Evolutionary conservation across 2,113 vertebrate species (phyloP).

Genomic region (Tragelaphus strepsiceros): DNA sequence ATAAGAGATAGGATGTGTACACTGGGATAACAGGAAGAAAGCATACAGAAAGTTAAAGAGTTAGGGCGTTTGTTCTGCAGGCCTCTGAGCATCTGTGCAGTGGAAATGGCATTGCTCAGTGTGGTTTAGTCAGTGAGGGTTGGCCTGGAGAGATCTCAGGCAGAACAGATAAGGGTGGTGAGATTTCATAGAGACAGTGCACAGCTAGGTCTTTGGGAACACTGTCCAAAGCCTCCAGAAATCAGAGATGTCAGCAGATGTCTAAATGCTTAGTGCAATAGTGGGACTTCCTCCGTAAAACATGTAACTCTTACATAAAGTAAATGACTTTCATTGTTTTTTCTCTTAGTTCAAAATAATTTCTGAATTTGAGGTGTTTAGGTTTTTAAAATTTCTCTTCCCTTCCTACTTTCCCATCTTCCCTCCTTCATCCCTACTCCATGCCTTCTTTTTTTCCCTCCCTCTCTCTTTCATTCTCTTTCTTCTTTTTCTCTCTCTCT

Average conservation of each 20-base stretch:
- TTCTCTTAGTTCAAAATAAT: neutral
- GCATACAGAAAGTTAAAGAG: neutral
- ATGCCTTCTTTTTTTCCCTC: neutral
- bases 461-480: neutral
- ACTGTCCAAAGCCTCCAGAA: neutral
- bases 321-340: neutral
- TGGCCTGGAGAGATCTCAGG: neutral
- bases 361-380: neutral
- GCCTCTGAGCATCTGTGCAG: fast-evolving
- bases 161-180: neutral
- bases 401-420: neutral
- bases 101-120: neutral
- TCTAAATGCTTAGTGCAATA: neutral
- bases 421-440: neutral
- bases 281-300: neutral
- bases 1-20: neutral
- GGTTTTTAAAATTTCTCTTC: neutral
- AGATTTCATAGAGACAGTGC: neutral
- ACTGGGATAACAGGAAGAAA: neutral
- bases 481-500: neutral
- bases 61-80: neutral
- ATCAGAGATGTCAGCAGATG: neutral
- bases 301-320: neutral
- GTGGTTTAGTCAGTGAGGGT: neutral
- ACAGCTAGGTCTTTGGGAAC: fast-evolving